Evolutionary conservation across 2,113 vertebrate species (phyloP).

Genomic region (Taxidea taxus): DNA sequence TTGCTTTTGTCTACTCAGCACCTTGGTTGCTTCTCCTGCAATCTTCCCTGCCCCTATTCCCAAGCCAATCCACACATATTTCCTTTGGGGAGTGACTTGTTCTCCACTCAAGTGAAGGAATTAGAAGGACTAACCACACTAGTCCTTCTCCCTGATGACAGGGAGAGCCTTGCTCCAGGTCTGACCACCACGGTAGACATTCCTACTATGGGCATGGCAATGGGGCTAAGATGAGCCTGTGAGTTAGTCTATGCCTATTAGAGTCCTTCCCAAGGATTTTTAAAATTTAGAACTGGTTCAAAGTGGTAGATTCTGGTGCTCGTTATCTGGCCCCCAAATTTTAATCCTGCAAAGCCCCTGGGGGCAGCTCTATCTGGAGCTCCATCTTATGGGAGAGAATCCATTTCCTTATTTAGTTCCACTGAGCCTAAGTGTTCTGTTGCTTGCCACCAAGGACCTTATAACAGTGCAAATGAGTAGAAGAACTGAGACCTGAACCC

Average conservation of each 20-base stretch:
- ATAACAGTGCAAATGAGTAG: neutral
- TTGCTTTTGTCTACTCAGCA: neutral
- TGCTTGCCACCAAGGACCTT: neutral
- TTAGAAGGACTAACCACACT: neutral
- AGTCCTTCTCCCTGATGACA: neutral
- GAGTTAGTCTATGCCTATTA: neutral
- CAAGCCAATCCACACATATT: too few relatives aligned
- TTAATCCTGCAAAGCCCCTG: fast-evolving
- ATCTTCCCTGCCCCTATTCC: neutral
- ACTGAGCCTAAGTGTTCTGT: neutral
- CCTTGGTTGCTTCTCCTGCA: neutral
- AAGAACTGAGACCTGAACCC: neutral
- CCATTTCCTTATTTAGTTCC: neutral
- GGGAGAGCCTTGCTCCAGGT: neutral
- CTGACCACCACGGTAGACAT: neutral
- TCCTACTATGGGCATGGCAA: neutral
- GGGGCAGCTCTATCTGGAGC: neutral
- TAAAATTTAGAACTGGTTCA: neutral
- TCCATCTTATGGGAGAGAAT: neutral
- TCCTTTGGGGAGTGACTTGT: neutral
- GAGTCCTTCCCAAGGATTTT: neutral
- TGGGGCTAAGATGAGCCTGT: neutral
- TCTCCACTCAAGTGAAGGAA: neutral
- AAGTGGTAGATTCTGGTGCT: neutral
- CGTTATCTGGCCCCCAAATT: neutral